Evolutionary conservation across 2,797 vertebrate species (phyloP), one percentile per base, ranked within the genome.

Genomic region (Linurgus olivaceus): DNA sequence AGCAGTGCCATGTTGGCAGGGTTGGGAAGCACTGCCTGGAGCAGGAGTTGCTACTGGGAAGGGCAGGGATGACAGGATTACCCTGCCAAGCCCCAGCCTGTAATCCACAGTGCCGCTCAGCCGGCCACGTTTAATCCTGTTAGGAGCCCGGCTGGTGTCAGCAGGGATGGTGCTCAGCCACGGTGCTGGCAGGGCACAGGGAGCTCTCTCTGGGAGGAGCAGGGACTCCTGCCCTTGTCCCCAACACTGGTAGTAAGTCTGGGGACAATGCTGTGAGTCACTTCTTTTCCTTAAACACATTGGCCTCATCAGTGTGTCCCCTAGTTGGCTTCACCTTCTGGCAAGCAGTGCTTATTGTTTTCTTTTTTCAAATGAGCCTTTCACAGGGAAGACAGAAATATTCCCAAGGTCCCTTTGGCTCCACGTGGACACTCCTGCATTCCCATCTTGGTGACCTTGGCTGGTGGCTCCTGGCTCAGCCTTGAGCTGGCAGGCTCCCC

Each of bases 61-160:
- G 93, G 91, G 75, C 90, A 96, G 61, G 86, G 90, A 94, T 95
- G 93, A 94, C 90, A 93, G 90, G 88, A 96, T 97, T 96, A 87
- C 65, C 52, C 63, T 35, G 68, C 86, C 73, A 47, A 95, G 57
- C 73, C 78, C 48, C 78, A 77, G 84, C 26, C 68, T 88, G 57
- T 95, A 96, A 96, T 93, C 93, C 88, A n/a, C 1, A 14, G 68
- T 35, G 55, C 48, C 3, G 25, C 33, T 93, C 87, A 94, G 33
- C 37, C 3, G 0, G 54, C 37, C 79, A 40, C 2, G 0, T 68
- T 93, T 95, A 96, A 96, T 96, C 92, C 58, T 2, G 1, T 93
- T 95, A 65, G 1, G 28, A 81, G 47, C 58, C 82, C 0, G n/a
- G 25, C 86, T 93, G 80, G 35, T 71, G 61, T 86, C 77, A 48